Base-by-base conservation (phyloP, 2,113 vertebrate genomes). In the Lethenteron reissneri region DNA sequence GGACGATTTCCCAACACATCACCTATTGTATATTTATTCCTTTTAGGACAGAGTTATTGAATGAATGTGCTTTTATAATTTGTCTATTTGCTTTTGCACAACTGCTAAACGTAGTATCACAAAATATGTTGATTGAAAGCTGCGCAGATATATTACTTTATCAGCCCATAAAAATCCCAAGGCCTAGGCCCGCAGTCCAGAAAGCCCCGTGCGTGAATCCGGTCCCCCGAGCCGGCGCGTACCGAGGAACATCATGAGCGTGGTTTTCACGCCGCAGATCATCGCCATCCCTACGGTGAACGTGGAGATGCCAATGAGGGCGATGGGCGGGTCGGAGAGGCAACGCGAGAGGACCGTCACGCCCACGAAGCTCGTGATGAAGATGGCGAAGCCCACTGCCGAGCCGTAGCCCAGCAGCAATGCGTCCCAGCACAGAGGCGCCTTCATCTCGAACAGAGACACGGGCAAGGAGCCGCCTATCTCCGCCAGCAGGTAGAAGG, bases 191-290 rank as follows among this genome's bases (percentile, higher is more conserved):
- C 41, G 3, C 41, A 41, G 41, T 3, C 41, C 41, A 41, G 41
- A 41, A 41, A 41, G 4, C 41, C 41, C 41, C 41, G 1, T 41
- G 41, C 41, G 41, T 41, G 41, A 41, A 41, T 41, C 41, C 5
- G 41, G 41, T n/a, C 41, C 5, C 5, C 41, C 41, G 41, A 41
- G 41, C 41, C 41, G 41, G 41, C 11, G 25, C 64, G 9, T 17
- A 68, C 64, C 64, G 64, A 68, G 64, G 11, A 68, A 68, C 64
- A 68, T 68, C 64, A 68, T 68, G 25, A 68, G 64, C n/a, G 64
- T 68, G n/a, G 64, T 68, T 8, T 11, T 9, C n/a, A 25, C 25
- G 64, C n/a, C n/a, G 64, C n/a, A 68, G 25, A 68, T n/a, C n/a
- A 68, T n/a, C n/a, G 25, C 64, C 64, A 68, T 11, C n/a, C 64